Conservation (phyloP, 1,140 invertebrate genomes). For the Andrena cerasifolii region DNA sequence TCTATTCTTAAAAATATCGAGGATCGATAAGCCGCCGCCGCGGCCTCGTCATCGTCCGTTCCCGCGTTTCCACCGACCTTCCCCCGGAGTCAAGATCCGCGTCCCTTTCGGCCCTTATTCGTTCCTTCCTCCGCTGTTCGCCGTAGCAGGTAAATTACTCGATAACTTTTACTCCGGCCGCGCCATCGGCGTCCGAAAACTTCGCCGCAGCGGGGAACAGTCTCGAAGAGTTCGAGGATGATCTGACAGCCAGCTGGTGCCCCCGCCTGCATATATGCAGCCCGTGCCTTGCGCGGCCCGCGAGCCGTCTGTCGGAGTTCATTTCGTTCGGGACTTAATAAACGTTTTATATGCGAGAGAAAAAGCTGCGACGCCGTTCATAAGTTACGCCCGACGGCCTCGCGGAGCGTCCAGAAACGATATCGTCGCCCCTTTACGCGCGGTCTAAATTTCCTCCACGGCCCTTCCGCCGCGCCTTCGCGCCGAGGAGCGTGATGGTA, state of each 20-base stretch:
- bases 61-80: not conserved
- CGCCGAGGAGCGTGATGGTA: not conserved
- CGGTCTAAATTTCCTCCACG: slow-evolving; percentile 43
- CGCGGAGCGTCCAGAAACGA: slow-evolving; percentile 48
- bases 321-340: slow-evolving; percentile 63
- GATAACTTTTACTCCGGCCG: slow-evolving; percentile 51
- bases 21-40: too few relatives aligned
- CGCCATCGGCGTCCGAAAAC: slow-evolving; percentile 41
- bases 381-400: slow-evolving; percentile 44
- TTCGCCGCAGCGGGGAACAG: slow-evolving; percentile 7
- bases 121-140: not conserved
- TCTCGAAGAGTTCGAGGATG: slow-evolving; percentile 38
- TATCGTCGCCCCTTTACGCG: slow-evolving; percentile 30
- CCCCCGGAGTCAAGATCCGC: slow-evolving; percentile 11
- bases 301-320: slow-evolving; percentile 53
- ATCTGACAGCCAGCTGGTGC: slow-evolving; percentile 48
- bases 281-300: not conserved
- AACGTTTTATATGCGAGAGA: slow-evolving; percentile 61
- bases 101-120: not conserved
- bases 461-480: not conserved
- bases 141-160: slow-evolving; percentile 54
- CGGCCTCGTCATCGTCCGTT: not conserved
- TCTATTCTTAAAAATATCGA: too few relatives aligned
- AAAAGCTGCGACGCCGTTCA: slow-evolving; percentile 43
- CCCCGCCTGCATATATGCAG: slow-evolving; percentile 16